Evolutionary conservation across 2,888 invertebrate genomes (phyloP), one percentile per base, ranked within the genome.

Genomic region (Lasioglossum leucozonium): DNA sequence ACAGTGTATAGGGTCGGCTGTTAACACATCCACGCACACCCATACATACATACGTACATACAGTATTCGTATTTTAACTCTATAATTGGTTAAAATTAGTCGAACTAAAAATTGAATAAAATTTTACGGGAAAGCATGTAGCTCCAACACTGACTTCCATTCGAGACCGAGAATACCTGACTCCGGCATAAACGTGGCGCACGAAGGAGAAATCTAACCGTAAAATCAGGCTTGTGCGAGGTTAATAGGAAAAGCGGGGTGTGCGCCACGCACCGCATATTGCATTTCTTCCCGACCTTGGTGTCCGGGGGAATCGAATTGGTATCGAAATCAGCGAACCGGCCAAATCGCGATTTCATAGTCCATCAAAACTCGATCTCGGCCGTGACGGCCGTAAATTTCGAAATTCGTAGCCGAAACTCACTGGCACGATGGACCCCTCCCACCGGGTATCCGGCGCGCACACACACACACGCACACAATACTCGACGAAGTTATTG

Each of bases 331-430:
- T 47, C 71, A 67, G 34, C 67, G 77, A 30, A 37, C 47, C 72
- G 72, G 72, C 77, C 75, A 88, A 89, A 89, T 87, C 79, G 88
- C 87, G 84, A 88, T 89, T 89, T 89, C 84, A 89, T 89, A 90
- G 87, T 85, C 90, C 79, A 89, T 89, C 89, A 88, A 89, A 89
- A 85, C 77, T 79, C 89, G 77, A 89, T 89, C 82, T 79, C 76
- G 80, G 79, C 77, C 72, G 67, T 81, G 78, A 69, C 82, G 79
- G 82, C 79, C 84, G 87, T 89, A 89, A 87, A 89, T 90, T 90
- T 85, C 62, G 47, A 88, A 89, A 90, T 85, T 88, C 81, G 78
- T 44, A 82, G 74, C 72, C 72, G 78, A 84, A 77, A 77, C 85
- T 72, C 81, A 73, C 69, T 62, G 78, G 69, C 40, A 75, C 51